Evolutionary conservation across 2,888 invertebrate genomes (phyloP).

Genomic region (Acleris literana): DNA sequence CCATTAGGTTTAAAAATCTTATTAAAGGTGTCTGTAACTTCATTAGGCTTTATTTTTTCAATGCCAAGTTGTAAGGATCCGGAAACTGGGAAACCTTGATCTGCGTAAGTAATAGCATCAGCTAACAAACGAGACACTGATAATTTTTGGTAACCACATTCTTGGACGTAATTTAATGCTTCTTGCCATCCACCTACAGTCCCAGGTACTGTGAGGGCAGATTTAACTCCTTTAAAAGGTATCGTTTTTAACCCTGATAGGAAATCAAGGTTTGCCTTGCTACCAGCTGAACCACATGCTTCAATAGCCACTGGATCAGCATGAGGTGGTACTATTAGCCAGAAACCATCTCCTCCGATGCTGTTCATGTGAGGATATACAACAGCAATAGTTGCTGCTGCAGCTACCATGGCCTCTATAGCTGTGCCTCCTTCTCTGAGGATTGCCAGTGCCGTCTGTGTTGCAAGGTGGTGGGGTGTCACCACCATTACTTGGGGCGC

Average conservation of each 20-base stretch:
- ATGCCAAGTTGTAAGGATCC: conserved; percentile 47
- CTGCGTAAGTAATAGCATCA: conserved; percentile 71
- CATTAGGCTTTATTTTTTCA: conserved; percentile 29
- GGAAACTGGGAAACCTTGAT: conserved; percentile 66
- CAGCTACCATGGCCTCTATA: conserved; percentile 72
- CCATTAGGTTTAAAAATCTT: conserved; percentile 57
- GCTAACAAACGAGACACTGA: conserved; percentile 58
- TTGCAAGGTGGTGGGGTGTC: conserved; percentile 73
- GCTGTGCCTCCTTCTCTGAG: conserved; percentile 73
- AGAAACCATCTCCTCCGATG: conserved; percentile 74
- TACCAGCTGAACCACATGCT: conserved; percentile 71
- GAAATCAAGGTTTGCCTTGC: conserved; percentile 61
- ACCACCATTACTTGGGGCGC: conserved; percentile 71
- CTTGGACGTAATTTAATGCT: conserved; percentile 67
- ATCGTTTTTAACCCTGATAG: conserved; percentile 55
- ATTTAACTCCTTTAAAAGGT: conserved; percentile 63
- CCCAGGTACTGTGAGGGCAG: conserved; percentile 71
- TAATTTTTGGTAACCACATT: conserved; percentile 64
- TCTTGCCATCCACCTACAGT: conserved; percentile 75
- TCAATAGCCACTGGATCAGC: conserved; percentile 70
- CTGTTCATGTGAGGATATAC: conserved; percentile 76
- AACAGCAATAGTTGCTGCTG: conserved; percentile 72
- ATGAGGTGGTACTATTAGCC: conserved; percentile 71
- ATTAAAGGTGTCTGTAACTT: conserved; percentile 49
- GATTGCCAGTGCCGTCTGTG: conserved; percentile 67